Conservation (phyloP, 2,797 vertebrate species). For the Eupleurogrammus muticus region DNA sequence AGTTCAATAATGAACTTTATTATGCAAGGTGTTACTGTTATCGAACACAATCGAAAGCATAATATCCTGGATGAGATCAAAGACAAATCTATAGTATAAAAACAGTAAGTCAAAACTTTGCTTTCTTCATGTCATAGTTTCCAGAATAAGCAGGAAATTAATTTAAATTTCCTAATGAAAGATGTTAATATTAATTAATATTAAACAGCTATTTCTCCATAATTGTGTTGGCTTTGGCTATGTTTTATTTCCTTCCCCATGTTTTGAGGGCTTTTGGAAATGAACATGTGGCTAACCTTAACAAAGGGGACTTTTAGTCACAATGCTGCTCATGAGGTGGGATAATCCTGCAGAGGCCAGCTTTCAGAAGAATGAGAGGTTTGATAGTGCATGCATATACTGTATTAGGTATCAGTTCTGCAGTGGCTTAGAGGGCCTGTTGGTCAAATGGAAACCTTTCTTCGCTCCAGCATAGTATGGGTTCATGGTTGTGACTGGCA, state of each 20-base stretch:
- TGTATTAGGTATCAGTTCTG: constrained; percentile 48
- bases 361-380: constrained; percentile 56
- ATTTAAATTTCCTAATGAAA: background rate
- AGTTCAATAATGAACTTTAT: background rate
- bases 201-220: background rate
- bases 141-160: background rate
- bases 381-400: constrained; percentile 28
- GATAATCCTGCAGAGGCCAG: constrained; percentile 54
- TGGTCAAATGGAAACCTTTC: constrained; percentile 58
- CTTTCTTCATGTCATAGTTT: background rate
- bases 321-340: constrained; percentile 52
- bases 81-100: background rate
- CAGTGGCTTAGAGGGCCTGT: constrained; percentile 30
- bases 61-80: background rate
- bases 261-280: constrained; percentile 12
- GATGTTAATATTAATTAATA: background rate
- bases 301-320: constrained; percentile 48
- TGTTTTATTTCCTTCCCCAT: constrained; percentile 2
- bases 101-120: background rate
- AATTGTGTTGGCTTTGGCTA: background rate
- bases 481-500: constrained; percentile 45
- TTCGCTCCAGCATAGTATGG: constrained; percentile 25
- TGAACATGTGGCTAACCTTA: constrained; percentile 23
- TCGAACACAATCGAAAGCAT: background rate
- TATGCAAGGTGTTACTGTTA: background rate